Percentiles rank a stretch among this genome's conserved stretches.
phyloP scores from a whole-genome alignment of 1,140 invertebrate genomes.

The Pseudobourletiella spinata region DNA sequence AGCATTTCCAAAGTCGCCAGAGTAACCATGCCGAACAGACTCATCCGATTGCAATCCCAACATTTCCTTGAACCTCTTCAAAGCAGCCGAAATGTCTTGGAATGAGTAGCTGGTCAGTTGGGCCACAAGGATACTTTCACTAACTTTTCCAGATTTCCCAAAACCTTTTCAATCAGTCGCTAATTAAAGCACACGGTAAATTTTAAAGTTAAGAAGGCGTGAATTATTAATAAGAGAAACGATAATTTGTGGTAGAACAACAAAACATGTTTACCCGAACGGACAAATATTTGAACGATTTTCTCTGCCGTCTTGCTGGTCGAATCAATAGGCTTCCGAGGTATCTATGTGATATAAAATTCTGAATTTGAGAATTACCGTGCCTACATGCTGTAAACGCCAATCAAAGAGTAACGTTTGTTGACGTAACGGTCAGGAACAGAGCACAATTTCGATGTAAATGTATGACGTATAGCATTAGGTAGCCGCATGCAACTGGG shows the following conservation, averaged over 20 bases:
- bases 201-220: no score
- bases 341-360: neutral
- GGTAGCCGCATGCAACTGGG: no score
- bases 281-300: neutral
- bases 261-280: neutral
- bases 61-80: conserved; percentile 43
- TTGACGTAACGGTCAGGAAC: no score
- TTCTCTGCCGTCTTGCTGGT: neutral
- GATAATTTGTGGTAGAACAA: no score
- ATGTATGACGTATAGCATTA: no score
- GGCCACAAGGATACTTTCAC: neutral
- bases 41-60: conserved; percentile 57
- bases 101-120: neutral
- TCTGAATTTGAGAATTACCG: no score
- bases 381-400: no score
- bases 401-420: no score
- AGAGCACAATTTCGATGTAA: no score
- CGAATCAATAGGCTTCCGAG: neutral
- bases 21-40: conserved; percentile 54
- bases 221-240: no score
- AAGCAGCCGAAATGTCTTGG: neutral
- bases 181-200: no score
- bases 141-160: conserved; percentile 1
- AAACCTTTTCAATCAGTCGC: no score
- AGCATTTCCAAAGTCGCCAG: conserved; percentile 53